phyloP scores from a whole-genome alignment of 1,140 invertebrate genomes.

The Battus philenor region DNA sequence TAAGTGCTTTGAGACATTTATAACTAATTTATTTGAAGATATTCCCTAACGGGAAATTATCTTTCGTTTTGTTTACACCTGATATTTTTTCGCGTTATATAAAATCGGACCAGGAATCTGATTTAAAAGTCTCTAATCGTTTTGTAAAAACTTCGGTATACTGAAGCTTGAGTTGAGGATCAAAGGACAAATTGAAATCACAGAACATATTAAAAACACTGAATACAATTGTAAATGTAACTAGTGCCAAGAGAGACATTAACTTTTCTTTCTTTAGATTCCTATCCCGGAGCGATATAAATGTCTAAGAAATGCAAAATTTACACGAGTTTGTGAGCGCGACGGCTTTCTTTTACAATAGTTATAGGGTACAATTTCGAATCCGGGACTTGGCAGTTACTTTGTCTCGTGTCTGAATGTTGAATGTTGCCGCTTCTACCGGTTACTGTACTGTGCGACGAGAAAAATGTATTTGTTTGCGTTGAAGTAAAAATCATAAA shows the following conservation, averaged over 20 bases:
- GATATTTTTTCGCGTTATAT: too few relatives aligned
- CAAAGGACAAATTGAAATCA: background rate
- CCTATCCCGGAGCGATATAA: slow-evolving; percentile 8
- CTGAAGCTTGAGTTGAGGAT: background rate
- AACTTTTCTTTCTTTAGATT: slow-evolving; percentile 15
- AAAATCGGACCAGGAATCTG: too few relatives aligned
- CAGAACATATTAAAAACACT: slow-evolving; percentile 4
- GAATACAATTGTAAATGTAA: slow-evolving; percentile 13
- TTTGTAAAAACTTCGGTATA: too few relatives aligned
- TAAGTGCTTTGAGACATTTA: slow-evolving; percentile 32
- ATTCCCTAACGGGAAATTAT: too few relatives aligned
- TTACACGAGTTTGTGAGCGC: slow-evolving; percentile 14
- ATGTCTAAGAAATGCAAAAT: slow-evolving; percentile 14
- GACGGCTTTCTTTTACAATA: slow-evolving; percentile 20
- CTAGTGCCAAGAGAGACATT: slow-evolving; percentile 8
- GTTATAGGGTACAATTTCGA: slow-evolving; percentile 24
- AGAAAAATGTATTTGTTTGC: slow-evolving; percentile 22
- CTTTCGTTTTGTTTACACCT: too few relatives aligned
- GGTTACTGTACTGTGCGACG: background rate
- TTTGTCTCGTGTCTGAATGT: slow-evolving; percentile 33
- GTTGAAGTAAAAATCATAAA: slow-evolving; percentile 12
- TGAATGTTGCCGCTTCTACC: slow-evolving; percentile 26
- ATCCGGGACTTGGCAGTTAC: slow-evolving; percentile 20
- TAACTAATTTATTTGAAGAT: slow-evolving; percentile 16
- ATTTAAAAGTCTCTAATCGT: too few relatives aligned